Conservation (phyloP, 35 echinoderm and acorn worm genomes). For the Chiridota heheva region DNA sequence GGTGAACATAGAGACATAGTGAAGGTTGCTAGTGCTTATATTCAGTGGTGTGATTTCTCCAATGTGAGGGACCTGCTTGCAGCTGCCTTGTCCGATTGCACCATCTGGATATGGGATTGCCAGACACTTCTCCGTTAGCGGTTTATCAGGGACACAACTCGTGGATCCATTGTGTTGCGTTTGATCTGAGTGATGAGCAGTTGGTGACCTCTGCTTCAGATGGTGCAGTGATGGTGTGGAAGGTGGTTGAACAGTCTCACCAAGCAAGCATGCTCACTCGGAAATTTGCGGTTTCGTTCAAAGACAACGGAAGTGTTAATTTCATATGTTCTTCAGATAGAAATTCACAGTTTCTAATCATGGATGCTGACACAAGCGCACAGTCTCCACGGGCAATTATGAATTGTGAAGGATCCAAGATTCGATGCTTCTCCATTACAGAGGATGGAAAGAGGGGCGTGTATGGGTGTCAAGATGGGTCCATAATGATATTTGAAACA, state of each 20-base stretch:
- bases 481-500: constrained; percentile 35
- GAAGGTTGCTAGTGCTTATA: constrained; percentile 17
- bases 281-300: constrained; percentile 69
- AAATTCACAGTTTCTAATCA: constrained; percentile 55
- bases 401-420: constrained; percentile 42
- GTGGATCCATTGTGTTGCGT: constrained; percentile 77
- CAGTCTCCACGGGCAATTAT: too few relatives aligned
- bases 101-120: constrained; percentile 82
- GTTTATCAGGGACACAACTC: constrained; percentile 74
- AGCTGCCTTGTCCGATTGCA: constrained; percentile 62
- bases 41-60: constrained; percentile 65
- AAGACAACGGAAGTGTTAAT: constrained; percentile 26
- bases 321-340: constrained; percentile 65
- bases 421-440: constrained; percentile 23
- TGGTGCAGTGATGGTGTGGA: constrained; percentile 89
- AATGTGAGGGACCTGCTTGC: constrained; percentile 44
- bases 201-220: constrained; percentile 78
- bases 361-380: constrained; percentile 12
- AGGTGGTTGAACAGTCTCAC: constrained; percentile 32
- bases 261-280: constrained; percentile 55
- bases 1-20: constrained; percentile 45
- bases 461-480: constrained; percentile 57
- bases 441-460: constrained; percentile 37
- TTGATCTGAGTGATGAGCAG: constrained; percentile 60
- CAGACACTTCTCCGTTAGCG: constrained; percentile 43